These are phyloP conservation scores for Pyxicephalus adspersus DNA, from an alignment of 2,113 vertebrate genomes.

Conservation along the genomic window DNA sequence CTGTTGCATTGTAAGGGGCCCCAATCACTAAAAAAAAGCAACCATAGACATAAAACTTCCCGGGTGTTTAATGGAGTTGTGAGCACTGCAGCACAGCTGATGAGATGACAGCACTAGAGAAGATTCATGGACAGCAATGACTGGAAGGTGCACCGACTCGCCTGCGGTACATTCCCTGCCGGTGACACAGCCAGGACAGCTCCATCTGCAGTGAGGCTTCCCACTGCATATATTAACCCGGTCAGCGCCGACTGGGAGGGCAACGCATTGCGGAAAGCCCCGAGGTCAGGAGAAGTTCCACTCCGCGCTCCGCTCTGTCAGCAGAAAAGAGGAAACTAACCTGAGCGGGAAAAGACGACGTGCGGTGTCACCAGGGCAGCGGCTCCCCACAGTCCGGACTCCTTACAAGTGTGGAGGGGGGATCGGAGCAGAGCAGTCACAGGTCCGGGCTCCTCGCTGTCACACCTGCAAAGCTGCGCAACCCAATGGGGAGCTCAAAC, in stretches of 20 bases:
- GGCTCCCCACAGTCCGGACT: slow-evolving; percentile 1
- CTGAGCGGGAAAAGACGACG: neutral
- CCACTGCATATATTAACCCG: neutral
- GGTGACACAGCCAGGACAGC: neutral
- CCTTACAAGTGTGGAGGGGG: neutral
- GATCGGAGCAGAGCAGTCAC: slow-evolving; percentile 9
- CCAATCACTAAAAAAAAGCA: neutral
- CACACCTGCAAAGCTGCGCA: slow-evolving; percentile 55
- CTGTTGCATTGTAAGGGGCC: no score
- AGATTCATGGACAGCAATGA: no score
- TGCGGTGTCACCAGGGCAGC: neutral
- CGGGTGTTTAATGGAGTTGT: neutral
- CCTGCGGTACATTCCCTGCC: neutral
- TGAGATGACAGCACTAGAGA: neutral
- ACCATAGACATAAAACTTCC: neutral
- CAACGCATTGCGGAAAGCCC: neutral
- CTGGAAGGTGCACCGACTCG: neutral
- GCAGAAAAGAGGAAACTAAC: slow-evolving; percentile 16
- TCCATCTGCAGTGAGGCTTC: slow-evolving; percentile 24
- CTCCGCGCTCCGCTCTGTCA: neutral
- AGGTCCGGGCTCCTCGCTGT: slow-evolving; percentile 32
- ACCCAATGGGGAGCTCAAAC: slow-evolving; percentile 21
- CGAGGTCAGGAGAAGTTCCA: neutral
- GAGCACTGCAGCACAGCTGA: neutral
- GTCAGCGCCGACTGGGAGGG: neutral